phyloP scores from a whole-genome alignment of 2,888 invertebrate genomes.

The Lasioglossum zephyrum region DNA sequence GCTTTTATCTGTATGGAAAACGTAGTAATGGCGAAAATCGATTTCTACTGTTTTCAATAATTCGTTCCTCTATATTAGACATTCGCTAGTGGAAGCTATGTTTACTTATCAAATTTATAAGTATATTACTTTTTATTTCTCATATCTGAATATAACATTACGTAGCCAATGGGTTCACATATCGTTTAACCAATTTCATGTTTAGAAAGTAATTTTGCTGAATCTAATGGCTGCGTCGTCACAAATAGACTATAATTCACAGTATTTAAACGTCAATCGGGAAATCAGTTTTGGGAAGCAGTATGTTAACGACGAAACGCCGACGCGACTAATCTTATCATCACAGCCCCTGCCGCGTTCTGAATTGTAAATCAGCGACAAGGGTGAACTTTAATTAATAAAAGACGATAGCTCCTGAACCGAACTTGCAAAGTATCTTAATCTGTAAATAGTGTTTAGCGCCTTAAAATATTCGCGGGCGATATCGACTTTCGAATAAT shows the following conservation, averaged over 20 bases:
- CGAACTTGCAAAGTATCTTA: slow-evolving; percentile 26
- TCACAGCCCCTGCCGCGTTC: slow-evolving; percentile 12
- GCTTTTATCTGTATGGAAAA: background rate
- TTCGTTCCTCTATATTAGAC: background rate
- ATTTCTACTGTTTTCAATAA: background rate
- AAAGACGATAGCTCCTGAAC: slow-evolving; percentile 11
- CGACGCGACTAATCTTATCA: slow-evolving; percentile 31
- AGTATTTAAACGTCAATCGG: background rate
- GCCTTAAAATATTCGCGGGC: background rate
- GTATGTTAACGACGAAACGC: slow-evolving; percentile 10
- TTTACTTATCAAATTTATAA: background rate
- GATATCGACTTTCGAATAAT: background rate
- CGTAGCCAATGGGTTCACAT: background rate
- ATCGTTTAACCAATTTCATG: background rate
- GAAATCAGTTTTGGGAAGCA: slow-evolving; percentile 14
- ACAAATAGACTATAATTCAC: background rate
- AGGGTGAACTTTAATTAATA: slow-evolving; percentile 44
- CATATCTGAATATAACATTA: background rate
- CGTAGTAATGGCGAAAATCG: background rate
- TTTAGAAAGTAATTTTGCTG: background rate
- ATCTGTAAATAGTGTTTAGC: slow-evolving; percentile 7
- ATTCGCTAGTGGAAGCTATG: background rate
- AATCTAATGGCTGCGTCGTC: background rate
- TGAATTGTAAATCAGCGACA: slow-evolving; percentile 20
- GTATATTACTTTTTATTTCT: background rate